These are phyloP conservation scores for Cyanoliseus patagonus DNA, from an alignment of 2,113 vertebrate genomes.

Conservation along the genomic window DNA sequence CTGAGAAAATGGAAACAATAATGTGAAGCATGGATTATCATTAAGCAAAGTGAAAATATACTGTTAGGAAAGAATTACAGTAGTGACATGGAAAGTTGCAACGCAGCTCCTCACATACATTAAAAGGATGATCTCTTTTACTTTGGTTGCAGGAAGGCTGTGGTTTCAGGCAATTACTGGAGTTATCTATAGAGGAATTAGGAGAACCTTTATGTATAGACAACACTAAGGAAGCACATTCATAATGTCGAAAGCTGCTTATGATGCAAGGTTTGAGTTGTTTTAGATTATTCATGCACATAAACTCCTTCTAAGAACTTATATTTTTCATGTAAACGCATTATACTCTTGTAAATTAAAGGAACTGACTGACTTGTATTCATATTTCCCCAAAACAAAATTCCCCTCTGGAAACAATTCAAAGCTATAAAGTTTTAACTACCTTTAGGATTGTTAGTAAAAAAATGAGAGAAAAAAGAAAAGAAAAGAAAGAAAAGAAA, in stretches of 20 bases:
- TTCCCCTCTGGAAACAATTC: neutral
- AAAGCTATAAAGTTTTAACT: neutral
- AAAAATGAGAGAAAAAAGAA: neutral
- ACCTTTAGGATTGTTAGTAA: neutral
- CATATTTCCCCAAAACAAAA: neutral
- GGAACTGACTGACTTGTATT: neutral
- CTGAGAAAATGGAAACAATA: constrained; percentile 18
- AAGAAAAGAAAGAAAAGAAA: too few relatives aligned
- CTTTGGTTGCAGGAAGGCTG: neutral
- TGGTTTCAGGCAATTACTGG: neutral
- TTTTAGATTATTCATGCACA: neutral
- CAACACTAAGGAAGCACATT: neutral
- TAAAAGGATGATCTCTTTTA: neutral
- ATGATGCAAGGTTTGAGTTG: neutral
- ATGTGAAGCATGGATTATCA: neutral
- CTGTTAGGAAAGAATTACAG: neutral
- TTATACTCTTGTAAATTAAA: neutral
- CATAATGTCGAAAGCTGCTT: neutral
- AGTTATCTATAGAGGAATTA: neutral
- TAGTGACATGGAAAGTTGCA: neutral
- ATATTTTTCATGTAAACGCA: neutral
- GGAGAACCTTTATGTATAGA: neutral
- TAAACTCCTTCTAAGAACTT: neutral
- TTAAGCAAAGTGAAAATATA: neutral
- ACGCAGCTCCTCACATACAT: neutral